Conservation (phyloP, 2,797 vertebrate species). For the Orestias chungarensis region DNA sequence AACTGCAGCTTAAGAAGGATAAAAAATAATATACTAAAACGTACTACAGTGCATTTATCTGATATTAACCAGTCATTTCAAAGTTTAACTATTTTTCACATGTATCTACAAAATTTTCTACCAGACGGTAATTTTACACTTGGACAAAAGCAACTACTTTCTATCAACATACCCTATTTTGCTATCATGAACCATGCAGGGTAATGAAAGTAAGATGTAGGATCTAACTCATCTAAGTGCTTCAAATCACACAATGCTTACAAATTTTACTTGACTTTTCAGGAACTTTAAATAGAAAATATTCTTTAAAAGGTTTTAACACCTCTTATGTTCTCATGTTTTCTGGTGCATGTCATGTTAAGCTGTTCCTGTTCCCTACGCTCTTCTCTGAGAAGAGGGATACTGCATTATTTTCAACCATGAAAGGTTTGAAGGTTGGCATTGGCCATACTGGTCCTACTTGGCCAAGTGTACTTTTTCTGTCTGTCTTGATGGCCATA, state of each 20-base stretch:
- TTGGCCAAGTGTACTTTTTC: no score
- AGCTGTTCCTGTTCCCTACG: slow-evolving; percentile 68
- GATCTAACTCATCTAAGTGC: slow-evolving; percentile 63
- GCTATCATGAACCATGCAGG: background rate
- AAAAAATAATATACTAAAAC: background rate
- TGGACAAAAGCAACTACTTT: slow-evolving; percentile 25
- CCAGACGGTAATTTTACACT: slow-evolving; percentile 30
- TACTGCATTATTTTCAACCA: slow-evolving; percentile 66
- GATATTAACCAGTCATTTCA: slow-evolving; percentile 28
- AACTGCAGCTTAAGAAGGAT: background rate
- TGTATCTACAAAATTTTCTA: slow-evolving; percentile 37
- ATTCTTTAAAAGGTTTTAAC: slow-evolving; percentile 55
- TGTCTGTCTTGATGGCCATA: no score
- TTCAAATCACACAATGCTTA: slow-evolving; percentile 56
- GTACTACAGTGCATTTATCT: no score
- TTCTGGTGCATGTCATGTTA: no score
- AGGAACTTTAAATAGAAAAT: slow-evolving; percentile 55
- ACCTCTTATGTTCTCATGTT: slow-evolving; percentile 57
- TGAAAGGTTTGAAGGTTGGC: slow-evolving; percentile 69
- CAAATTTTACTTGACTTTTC: slow-evolving; percentile 42
- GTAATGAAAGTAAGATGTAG: slow-evolving; percentile 35
- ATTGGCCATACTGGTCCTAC: no score
- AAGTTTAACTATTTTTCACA: slow-evolving; percentile 28
- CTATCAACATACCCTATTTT: slow-evolving; percentile 22
- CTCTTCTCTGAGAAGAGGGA: slow-evolving; percentile 69